These are phyloP conservation scores for Yponomeuta cagnagella DNA, from an alignment of 2,888 invertebrate genomes.

Conservation along the genomic window DNA sequence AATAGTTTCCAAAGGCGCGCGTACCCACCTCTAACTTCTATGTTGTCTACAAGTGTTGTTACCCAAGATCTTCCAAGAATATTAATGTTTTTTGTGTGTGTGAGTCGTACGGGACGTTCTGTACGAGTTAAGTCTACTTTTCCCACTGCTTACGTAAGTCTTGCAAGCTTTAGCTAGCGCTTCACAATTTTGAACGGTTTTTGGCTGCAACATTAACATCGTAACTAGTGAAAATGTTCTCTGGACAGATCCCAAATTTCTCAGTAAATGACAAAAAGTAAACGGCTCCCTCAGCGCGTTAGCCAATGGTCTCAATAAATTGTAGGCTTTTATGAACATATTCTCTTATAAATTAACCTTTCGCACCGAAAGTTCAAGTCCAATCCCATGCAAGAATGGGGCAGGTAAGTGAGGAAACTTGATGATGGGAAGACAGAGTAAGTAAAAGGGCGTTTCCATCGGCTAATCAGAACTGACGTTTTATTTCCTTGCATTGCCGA, in stretches of 20 bases:
- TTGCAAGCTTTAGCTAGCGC: slow-evolving; percentile 1
- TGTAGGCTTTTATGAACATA: neutral
- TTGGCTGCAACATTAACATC: neutral
- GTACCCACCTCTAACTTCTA: neutral
- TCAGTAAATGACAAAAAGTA: neutral
- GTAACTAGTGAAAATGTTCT: neutral
- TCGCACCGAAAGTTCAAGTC: neutral
- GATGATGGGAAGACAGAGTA: too few species aligned
- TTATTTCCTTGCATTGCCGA: too few species aligned
- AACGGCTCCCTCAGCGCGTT: neutral
- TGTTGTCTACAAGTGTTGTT: neutral
- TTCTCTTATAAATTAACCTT: neutral
- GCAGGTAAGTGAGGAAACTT: too few species aligned
- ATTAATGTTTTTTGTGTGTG: neutral
- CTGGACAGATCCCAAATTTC: neutral
- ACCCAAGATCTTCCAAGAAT: slow-evolving; percentile 1
- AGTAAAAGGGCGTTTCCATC: too few species aligned
- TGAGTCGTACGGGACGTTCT: neutral
- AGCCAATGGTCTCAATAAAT: neutral
- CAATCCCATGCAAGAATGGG: neutral
- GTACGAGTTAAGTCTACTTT: slow-evolving; percentile 1
- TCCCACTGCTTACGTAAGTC: neutral
- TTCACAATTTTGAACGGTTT: neutral
- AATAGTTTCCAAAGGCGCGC: neutral
- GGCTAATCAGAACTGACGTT: too few species aligned